Evolutionary conservation across 2,113 vertebrate genomes (phyloP), one percentile per base, ranked within the genome.

Genomic region (Sorex araneus): DNA sequence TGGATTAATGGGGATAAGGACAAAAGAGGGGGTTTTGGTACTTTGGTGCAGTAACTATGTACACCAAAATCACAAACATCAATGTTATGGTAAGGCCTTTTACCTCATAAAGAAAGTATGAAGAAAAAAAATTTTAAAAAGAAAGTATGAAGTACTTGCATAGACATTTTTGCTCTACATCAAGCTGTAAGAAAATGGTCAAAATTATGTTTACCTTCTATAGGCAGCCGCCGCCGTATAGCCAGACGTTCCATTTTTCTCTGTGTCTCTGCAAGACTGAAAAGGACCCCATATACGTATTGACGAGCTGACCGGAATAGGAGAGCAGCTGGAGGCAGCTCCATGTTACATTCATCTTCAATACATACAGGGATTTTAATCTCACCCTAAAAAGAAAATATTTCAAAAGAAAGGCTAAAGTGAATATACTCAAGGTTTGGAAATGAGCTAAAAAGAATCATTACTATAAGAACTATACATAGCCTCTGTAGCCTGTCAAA

Each of bases 361-460:
- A 99, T 99, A 97, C 98, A 99, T 70, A 99, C 98, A 4, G 99
- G 98, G 96, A 99, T 98, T 97, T 99, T 99, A 98, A 99, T 98
- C 96, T 99, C 99, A 93, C 99, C 99, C 99, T 99, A 97, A 57
- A 6, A 90, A 92, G 70, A 83, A 94, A 92, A 87, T 18, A 1
- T 60, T 71, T 8, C 74, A 85, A 60, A 43, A 43, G 4, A 87
- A 92, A 93, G 45, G 21, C 86, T 54, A 94, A 89, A 92, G 91
- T 91, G 0, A 96, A 57, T 90, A 75, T 76, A 43, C 34, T 83
- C 28, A 94, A 92, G 43, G 28, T 94, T 92, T 90, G 3, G 18
- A 93, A 81, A 18, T 77, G 74, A 87, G 18, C 21, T 74, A 25
- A 92, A 78, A 92, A 90, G 32, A 94, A 89, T 74, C 54, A 84